Conservation (phyloP, 2,888 invertebrate species). For the Microchrysa polita region DNA sequence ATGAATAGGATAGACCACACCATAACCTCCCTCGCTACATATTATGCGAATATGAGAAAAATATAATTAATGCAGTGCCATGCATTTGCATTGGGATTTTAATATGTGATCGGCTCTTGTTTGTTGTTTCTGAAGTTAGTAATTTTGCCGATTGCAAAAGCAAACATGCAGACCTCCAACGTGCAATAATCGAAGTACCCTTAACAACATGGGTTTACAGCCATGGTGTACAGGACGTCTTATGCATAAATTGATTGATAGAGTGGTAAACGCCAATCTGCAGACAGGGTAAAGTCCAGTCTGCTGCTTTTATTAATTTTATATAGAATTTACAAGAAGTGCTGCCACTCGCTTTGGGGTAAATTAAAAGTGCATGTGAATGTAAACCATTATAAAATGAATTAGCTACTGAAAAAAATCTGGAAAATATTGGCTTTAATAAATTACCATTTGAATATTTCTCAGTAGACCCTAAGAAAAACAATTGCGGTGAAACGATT, state of each 20-base stretch:
- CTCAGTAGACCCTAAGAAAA: too few species aligned
- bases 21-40: conserved; percentile 14
- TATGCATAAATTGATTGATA: conserved; percentile 31
- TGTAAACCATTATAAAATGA: too few species aligned
- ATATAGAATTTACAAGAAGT: neutral
- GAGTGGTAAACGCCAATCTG: neutral
- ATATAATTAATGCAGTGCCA: conserved; percentile 37
- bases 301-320: neutral
- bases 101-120: conserved; percentile 40
- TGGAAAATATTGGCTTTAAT: too few species aligned
- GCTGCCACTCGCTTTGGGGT: too few species aligned
- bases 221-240: conserved; percentile 27
- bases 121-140: conserved; percentile 36
- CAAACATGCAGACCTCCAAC: conserved; percentile 14
- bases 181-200: neutral
- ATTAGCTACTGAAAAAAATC: too few species aligned
- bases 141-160: conserved; percentile 28
- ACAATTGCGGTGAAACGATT: too few species aligned
- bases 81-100: conserved; percentile 37
- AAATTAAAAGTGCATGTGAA: too few species aligned
- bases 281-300: conserved; percentile 32
- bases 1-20: conserved; percentile 4
- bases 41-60: conserved; percentile 31
- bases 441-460: too few species aligned
- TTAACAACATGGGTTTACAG: conserved; percentile 31